Percentiles rank a stretch among this genome's conserved stretches.
Evolutionary conservation across 2,888 invertebrate genomes (phyloP).

Genomic region (Drosophila pegasa): DNA sequence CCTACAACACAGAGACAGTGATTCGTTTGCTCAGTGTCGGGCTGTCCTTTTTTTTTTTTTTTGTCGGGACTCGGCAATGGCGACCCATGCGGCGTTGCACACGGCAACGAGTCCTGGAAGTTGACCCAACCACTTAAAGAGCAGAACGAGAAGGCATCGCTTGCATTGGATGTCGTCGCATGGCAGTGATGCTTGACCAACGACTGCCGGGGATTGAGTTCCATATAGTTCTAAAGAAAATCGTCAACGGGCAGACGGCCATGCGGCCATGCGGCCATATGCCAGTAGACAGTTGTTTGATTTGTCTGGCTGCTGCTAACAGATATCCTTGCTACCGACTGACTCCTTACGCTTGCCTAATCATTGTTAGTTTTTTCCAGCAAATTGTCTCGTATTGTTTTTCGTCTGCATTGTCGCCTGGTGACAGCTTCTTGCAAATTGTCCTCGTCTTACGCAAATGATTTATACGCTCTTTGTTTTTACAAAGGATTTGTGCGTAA

Average conservation of each 20-base stretch:
- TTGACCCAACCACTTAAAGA: conserved; percentile 58
- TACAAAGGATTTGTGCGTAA: conserved; percentile 39
- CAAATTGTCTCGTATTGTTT: conserved; percentile 41
- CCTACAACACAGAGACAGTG: conserved; percentile 58
- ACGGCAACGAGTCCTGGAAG: conserved; percentile 42
- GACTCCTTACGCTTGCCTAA: conserved; percentile 46
- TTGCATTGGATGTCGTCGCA: conserved; percentile 7
- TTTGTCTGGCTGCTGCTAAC: conserved; percentile 36
- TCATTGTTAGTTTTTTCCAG: conserved; percentile 63
- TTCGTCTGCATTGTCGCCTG: conserved; percentile 39
- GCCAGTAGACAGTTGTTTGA: conserved; percentile 70
- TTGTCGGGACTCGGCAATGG: conserved; percentile 24
- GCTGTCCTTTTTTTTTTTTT: conserved; percentile 19
- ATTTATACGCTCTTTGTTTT: conserved; percentile 47
- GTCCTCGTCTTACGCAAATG: conserved; percentile 53
- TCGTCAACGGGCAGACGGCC: conserved; percentile 12
- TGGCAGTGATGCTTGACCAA: conserved; percentile 67
- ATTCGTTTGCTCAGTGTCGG: conserved; percentile 40
- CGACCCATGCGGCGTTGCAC: conserved; percentile 74
- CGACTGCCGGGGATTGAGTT: conserved; percentile 43
- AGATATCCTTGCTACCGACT: conserved; percentile 59
- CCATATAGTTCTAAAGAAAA: conserved; percentile 62
- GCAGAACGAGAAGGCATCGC: conserved; percentile 36
- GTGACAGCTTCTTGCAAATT: conserved; percentile 58
- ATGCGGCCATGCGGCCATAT: conserved; percentile 63